Evolutionary conservation across 2,797 vertebrate species (phyloP).

Genomic region (Squalus acanthias): DNA sequence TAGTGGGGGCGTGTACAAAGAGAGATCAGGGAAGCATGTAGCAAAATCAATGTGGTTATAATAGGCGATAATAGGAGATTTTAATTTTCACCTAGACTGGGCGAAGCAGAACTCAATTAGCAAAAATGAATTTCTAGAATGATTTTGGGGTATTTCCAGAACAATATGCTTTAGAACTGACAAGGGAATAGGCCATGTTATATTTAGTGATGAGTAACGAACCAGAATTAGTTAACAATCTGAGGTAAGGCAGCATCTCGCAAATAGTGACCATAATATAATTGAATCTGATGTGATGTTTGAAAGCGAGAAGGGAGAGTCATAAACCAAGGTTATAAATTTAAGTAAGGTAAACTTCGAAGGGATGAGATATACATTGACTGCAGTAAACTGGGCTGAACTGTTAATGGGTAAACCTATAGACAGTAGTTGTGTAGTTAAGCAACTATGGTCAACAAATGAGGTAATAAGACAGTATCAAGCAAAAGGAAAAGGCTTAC

Average conservation of each 20-base stretch:
- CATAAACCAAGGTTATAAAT: neutral
- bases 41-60: neutral
- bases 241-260: too few species aligned
- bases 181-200: neutral
- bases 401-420: neutral
- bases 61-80: neutral
- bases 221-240: neutral
- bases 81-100: neutral
- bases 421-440: neutral
- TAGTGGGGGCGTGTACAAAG: neutral
- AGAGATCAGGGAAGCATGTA: neutral
- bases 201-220: neutral
- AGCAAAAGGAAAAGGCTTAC: neutral
- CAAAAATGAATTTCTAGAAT: too few species aligned
- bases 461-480: neutral
- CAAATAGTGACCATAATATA: neutral
- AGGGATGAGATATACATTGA: neutral
- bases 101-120: neutral
- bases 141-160: too few species aligned
- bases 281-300: neutral
- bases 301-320: neutral
- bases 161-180: neutral
- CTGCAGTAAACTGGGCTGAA: neutral
- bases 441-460: neutral
- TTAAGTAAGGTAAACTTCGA: neutral